These are phyloP conservation scores for Tinea semifulvella DNA, from an alignment of 2,888 invertebrate species.

Conservation along the genomic window DNA sequence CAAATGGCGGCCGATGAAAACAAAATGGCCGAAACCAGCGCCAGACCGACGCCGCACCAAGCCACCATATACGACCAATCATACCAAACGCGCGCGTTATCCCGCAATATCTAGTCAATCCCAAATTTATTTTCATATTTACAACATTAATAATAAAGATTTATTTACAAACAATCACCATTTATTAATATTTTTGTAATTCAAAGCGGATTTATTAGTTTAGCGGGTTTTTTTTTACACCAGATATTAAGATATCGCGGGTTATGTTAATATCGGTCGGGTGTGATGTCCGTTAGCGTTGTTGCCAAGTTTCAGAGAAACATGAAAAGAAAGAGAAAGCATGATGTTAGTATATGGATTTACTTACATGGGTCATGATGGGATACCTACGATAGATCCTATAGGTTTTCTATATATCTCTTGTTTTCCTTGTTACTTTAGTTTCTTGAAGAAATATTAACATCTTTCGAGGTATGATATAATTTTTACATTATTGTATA, in stretches of 20 bases:
- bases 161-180: conserved; percentile 12
- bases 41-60: conserved; percentile 95
- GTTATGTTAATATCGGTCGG: conserved; percentile 51
- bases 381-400: no score
- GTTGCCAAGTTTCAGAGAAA: conserved; percentile 64
- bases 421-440: no score
- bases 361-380: conserved; percentile 30
- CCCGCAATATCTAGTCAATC: conserved; percentile 83
- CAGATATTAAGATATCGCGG: conserved; percentile 60
- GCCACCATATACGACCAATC: conserved; percentile 98
- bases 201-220: conserved; percentile 61
- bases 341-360: conserved; percentile 51
- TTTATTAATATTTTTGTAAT: conserved; percentile 14
- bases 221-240: conserved; percentile 55
- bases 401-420: no score
- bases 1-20: conserved; percentile 95
- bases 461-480: no score
- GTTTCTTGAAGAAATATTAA: no score
- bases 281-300: conserved; percentile 37
- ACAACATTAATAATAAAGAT: not conserved
- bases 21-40: conserved; percentile 90
- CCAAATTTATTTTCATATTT: conserved; percentile 1
- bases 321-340: conserved; percentile 67
- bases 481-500: no score
- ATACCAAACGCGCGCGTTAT: conserved; percentile 86